Conservation (phyloP, 2,113 vertebrate genomes). For the Bufo bufo region DNA sequence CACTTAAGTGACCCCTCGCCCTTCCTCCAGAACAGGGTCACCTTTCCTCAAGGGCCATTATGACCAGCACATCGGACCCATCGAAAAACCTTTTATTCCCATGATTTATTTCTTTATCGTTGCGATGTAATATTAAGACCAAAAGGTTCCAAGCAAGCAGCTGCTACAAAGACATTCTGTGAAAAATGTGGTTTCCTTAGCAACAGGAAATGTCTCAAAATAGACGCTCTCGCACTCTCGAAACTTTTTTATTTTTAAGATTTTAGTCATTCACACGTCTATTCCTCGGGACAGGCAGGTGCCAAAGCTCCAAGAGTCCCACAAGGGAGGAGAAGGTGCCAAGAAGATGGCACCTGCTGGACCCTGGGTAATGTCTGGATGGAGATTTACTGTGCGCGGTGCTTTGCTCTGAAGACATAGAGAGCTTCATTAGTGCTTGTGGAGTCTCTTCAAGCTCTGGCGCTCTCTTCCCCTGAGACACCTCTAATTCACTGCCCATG, state of each 20-base stretch:
- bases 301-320: constrained; percentile 36
- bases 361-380: neutral
- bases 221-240: constrained; percentile 64
- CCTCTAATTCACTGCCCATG: neutral
- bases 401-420: neutral
- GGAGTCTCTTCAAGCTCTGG: neutral
- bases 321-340: constrained; percentile 50
- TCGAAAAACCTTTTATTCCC: neutral
- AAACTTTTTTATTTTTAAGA: constrained; percentile 51
- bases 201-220: constrained; percentile 68
- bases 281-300: constrained; percentile 62
- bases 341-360: neutral
- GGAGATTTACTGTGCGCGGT: neutral
- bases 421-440: neutral
- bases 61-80: neutral
- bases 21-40: neutral
- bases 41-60: neutral
- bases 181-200: constrained; percentile 67
- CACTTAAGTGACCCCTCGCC: no score
- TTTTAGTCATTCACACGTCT: constrained; percentile 56
- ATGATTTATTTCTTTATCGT: constrained; percentile 20
- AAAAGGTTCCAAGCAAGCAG: constrained; percentile 63
- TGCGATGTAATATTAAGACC: constrained; percentile 39
- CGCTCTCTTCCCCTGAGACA: neutral
- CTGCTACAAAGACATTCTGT: constrained; percentile 62